Conservation (phyloP, 2,888 invertebrate species). For the Tuta absoluta region DNA sequence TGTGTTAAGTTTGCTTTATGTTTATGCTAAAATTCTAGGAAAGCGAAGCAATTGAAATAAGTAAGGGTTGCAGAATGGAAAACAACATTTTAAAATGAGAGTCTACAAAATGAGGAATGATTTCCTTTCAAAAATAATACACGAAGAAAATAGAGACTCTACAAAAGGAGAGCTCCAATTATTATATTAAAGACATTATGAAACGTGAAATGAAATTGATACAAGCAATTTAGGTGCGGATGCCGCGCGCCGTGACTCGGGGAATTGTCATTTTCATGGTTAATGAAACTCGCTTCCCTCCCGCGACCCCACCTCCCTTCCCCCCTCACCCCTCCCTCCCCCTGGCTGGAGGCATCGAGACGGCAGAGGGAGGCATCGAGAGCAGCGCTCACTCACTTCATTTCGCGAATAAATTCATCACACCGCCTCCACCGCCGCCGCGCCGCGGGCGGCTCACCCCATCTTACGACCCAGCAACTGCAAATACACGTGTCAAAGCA, state of each 20-base stretch:
- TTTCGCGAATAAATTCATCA: constrained; percentile 66
- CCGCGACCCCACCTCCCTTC: constrained; percentile 32
- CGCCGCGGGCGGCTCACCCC: background rate
- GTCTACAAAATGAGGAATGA: background rate
- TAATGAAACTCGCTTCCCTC: constrained; percentile 49
- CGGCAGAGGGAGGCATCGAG: constrained; percentile 25
- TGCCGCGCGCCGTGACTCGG: constrained; percentile 30
- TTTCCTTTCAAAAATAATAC: background rate
- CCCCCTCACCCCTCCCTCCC: background rate
- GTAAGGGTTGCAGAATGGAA: background rate
- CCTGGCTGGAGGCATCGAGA: background rate
- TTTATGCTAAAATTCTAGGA: background rate
- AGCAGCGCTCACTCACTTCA: constrained; percentile 45
- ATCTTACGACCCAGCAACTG: background rate
- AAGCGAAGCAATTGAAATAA: constrained; percentile 2
- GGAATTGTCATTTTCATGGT: constrained; percentile 54
- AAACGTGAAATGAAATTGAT: constrained; percentile 41
- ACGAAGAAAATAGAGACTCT: background rate
- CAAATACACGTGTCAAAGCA: constrained; percentile 11
- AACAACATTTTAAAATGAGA: background rate
- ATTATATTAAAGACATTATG: constrained; percentile 7
- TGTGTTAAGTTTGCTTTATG: background rate
- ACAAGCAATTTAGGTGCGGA: constrained; percentile 41
- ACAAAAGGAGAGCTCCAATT: constrained; percentile 7
- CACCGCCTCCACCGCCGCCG: constrained; percentile 27